Conservation (phyloP, 1,140 invertebrate genomes). For the Zaprionus vittiger region DNA sequence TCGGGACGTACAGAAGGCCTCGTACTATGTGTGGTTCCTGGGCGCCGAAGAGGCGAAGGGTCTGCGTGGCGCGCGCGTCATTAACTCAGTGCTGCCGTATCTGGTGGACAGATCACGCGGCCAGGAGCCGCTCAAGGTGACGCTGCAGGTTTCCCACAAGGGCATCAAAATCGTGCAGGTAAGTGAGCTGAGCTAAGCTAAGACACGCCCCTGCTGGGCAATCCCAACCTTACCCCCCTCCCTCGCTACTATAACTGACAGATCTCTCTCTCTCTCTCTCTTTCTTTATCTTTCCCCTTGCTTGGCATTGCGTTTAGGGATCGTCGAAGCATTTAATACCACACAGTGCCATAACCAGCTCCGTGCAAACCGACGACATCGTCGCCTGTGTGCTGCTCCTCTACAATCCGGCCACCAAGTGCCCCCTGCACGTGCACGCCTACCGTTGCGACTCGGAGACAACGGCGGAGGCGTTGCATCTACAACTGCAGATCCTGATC, state of each 20-base stretch:
- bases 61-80: slow-evolving; percentile 91
- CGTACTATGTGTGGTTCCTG: slow-evolving; percentile 99
- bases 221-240: not conserved
- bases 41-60: slow-evolving; percentile 97
- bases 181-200: slow-evolving; percentile 15
- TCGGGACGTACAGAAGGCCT: slow-evolving; percentile 96
- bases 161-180: slow-evolving; percentile 96
- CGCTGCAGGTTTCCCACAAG: slow-evolving; percentile 94
- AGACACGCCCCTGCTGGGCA: not conserved
- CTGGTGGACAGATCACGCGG: slow-evolving; percentile 93
- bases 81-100: slow-evolving; percentile 92
- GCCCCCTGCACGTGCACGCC: slow-evolving; percentile 95
- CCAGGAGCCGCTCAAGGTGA: slow-evolving; percentile 96
- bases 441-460: slow-evolving; percentile 97
- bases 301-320: slow-evolving; percentile 80
- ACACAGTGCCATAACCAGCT: slow-evolving; percentile 95
- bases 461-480: slow-evolving; percentile 93
- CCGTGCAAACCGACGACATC: slow-evolving; percentile 93
- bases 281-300: not conserved
- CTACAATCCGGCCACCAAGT: slow-evolving; percentile 95
- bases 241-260: not conserved
- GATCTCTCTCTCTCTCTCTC: not conserved
- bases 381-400: slow-evolving; percentile 95
- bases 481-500: slow-evolving; percentile 92
- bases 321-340: slow-evolving; percentile 97